These are phyloP conservation scores for Halocynthia aurantium DNA, from an alignment of 23 tunicate species.

Conservation along the genomic window DNA sequence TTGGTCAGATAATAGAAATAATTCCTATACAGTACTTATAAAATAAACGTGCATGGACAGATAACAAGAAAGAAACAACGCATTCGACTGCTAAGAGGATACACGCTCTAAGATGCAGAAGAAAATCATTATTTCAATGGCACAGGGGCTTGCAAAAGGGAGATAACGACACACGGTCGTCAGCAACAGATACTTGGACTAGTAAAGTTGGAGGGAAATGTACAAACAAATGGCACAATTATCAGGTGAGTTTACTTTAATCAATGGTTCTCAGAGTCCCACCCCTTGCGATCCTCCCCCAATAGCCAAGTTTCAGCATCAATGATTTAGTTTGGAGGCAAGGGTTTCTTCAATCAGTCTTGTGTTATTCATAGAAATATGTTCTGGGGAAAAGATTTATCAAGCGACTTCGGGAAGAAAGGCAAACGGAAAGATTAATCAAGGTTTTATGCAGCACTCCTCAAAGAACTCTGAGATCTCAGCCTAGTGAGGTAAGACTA, in stretches of 20 bases:
- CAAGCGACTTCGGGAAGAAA: slow-evolving; percentile 1
- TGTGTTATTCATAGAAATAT: not conserved
- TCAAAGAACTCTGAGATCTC: slow-evolving; percentile 3
- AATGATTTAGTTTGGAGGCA: too few species aligned
- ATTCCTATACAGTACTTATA: too few species aligned
- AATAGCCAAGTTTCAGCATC: too few species aligned
- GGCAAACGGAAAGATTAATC: slow-evolving; percentile 3
- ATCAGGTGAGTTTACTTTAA: not conserved
- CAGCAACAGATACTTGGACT: not conserved
- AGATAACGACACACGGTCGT: not conserved
- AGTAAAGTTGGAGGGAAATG: slow-evolving; percentile 5
- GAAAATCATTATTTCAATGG: too few species aligned
- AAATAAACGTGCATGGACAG: too few species aligned
- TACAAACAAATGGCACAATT: slow-evolving; percentile 1
- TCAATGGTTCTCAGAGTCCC: too few species aligned
- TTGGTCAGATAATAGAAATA: too few species aligned
- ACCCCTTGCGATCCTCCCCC: too few species aligned
- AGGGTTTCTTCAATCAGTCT: not conserved
- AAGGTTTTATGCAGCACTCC: slow-evolving; percentile 6
- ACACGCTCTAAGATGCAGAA: too few species aligned
- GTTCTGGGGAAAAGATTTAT: not conserved
- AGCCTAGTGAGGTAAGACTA: not conserved
- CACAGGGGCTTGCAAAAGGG: too few species aligned
- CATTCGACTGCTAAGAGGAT: too few species aligned
- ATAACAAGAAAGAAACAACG: too few species aligned